These are phyloP conservation scores for Temnothorax nylanderi DNA, from an alignment of 1,140 invertebrate genomes.

Conservation along the genomic window DNA sequence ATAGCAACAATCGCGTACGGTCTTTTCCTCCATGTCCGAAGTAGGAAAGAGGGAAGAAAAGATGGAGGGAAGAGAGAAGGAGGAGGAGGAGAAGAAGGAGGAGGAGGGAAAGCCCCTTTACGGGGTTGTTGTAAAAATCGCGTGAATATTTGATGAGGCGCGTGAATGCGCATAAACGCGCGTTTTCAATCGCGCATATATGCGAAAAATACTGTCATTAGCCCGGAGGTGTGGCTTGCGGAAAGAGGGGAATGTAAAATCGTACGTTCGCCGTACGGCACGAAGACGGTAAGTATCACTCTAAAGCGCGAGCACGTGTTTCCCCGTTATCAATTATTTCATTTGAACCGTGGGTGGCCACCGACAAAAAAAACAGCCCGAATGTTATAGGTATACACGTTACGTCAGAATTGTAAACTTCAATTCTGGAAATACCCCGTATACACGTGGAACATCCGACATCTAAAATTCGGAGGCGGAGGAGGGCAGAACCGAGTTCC, in stretches of 20 bases:
- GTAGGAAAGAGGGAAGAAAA: neutral
- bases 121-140: slow-evolving; percentile 72
- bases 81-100: neutral
- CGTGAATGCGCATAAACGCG: slow-evolving; percentile 57
- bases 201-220: slow-evolving; percentile 66
- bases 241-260: slow-evolving; percentile 51
- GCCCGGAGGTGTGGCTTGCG: slow-evolving; percentile 30
- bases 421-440: neutral
- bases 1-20: slow-evolving; percentile 61
- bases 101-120: slow-evolving; percentile 17
- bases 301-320: slow-evolving; percentile 41
- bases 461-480: neutral
- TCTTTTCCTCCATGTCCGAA: slow-evolving; percentile 26
- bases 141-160: slow-evolving; percentile 73
- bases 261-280: slow-evolving; percentile 27
- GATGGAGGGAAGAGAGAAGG: neutral
- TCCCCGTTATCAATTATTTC: slow-evolving; percentile 43
- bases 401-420: slow-evolving; percentile 46
- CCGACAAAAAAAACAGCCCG: slow-evolving; percentile 24
- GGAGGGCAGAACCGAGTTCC: neutral
- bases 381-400: neutral
- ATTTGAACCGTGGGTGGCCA: slow-evolving; percentile 6
- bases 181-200: slow-evolving; percentile 68
- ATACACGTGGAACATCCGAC: slow-evolving; percentile 3
- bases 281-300: slow-evolving; percentile 16